These are phyloP conservation scores for Pollenia angustigena DNA, from an alignment of 2,888 invertebrate genomes.

Conservation along the genomic window DNA sequence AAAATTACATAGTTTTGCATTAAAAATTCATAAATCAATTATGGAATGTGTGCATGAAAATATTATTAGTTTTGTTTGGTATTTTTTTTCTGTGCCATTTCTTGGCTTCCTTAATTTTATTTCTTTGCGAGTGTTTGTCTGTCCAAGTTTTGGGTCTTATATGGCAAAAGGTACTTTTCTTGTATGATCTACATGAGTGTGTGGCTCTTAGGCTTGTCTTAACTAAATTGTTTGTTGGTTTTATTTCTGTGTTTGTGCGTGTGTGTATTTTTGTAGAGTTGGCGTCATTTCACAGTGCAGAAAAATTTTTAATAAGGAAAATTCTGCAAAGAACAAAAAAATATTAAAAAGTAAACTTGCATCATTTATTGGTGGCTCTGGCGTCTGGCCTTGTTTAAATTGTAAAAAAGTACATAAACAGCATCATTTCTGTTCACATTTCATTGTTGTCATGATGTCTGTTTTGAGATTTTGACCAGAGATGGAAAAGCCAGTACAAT, in stretches of 20 bases:
- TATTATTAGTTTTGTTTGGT: slow-evolving; percentile 73
- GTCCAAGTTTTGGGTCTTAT: slow-evolving; percentile 34
- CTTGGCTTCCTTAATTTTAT: slow-evolving; percentile 75
- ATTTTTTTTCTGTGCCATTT: slow-evolving; percentile 38
- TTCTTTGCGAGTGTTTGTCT: slow-evolving; percentile 58
- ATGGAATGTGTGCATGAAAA: slow-evolving; percentile 83
- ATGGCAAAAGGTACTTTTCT: slow-evolving; percentile 37
- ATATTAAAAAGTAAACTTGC: slow-evolving; percentile 28
- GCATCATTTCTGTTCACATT: slow-evolving; percentile 5
- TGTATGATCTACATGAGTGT: slow-evolving; percentile 17
- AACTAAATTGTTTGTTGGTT: slow-evolving; percentile 32
- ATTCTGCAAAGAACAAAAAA: slow-evolving; percentile 32
- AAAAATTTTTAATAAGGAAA: slow-evolving; percentile 72
- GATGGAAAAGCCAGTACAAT: neutral
- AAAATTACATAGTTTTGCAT: slow-evolving; percentile 78
- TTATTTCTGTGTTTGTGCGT: neutral
- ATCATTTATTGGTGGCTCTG: slow-evolving; percentile 68
- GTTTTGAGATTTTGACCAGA: slow-evolving; percentile 3
- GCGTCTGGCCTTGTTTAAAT: slow-evolving; percentile 71
- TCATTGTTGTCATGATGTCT: slow-evolving; percentile 53
- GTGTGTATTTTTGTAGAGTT: slow-evolving; percentile 48
- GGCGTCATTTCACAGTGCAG: slow-evolving; percentile 66
- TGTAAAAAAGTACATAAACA: slow-evolving; percentile 16
- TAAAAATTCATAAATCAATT: slow-evolving; percentile 84
- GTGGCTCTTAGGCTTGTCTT: slow-evolving; percentile 30